phyloP scores from a whole-genome alignment of 2,797 vertebrate genomes.

The Chelidonichthys spinosus region DNA sequence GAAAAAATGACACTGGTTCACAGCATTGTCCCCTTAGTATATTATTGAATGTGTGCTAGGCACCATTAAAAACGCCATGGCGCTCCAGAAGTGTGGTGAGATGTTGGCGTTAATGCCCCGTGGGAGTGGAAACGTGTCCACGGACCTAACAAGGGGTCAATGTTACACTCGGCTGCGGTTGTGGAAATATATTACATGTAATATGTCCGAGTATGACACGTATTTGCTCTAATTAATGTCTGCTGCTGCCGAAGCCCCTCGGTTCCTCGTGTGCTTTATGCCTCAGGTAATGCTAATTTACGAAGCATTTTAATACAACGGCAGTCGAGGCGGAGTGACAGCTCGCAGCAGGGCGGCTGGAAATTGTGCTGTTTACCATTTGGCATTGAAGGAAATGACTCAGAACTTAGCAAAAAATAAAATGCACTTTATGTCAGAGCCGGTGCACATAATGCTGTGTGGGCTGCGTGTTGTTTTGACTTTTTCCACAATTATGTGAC shows the following conservation, averaged over 20 bases:
- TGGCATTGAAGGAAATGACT: conserved; percentile 78
- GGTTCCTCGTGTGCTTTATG: conserved; percentile 49
- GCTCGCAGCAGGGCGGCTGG: conserved; percentile 70
- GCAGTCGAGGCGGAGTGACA: conserved; percentile 73
- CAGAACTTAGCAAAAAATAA: conserved; percentile 59
- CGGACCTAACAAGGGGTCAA: conserved; percentile 69
- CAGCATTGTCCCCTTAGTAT: conserved; percentile 81
- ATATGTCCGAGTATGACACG: conserved; percentile 65
- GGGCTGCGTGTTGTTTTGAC: conserved; percentile 76
- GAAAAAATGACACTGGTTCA: conserved; percentile 76
- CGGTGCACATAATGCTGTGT: conserved; percentile 67
- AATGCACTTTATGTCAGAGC: conserved; percentile 70
- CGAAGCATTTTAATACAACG: conserved; percentile 68
- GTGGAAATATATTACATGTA: conserved; percentile 70
- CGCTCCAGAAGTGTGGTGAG: conserved; percentile 38
- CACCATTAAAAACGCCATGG: conserved; percentile 53
- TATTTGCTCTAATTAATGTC: conserved; percentile 79
- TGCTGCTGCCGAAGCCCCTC: conserved; percentile 56
- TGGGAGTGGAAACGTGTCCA: conserved; percentile 55
- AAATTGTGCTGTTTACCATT: conserved; percentile 78
- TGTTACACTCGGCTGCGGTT: conserved; percentile 64
- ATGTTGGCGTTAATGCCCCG: conserved; percentile 53
- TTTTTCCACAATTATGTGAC: conserved; percentile 76
- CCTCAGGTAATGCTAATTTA: conserved; percentile 77
- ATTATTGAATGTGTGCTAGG: conserved; percentile 70